Evolutionary conservation across 2,113 vertebrate species (phyloP).

Genomic region (Hydrolagus affinis): DNA sequence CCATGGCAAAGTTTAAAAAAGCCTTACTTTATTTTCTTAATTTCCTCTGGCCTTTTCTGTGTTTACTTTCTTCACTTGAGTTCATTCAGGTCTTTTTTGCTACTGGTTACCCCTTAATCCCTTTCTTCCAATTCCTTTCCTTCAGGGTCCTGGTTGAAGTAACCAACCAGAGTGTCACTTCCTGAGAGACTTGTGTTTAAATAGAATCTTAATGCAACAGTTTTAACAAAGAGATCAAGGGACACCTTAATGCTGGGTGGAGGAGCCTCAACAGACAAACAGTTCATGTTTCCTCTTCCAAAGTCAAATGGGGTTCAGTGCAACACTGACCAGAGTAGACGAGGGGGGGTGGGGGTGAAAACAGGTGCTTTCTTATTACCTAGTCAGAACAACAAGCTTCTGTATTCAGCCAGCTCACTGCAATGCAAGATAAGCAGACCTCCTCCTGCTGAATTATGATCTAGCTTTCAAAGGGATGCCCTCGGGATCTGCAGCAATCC

Average conservation of each 20-base stretch:
- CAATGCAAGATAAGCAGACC: slow-evolving; percentile 52
- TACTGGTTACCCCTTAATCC: slow-evolving; percentile 23
- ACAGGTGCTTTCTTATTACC: slow-evolving; percentile 43
- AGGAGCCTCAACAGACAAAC: slow-evolving; percentile 15
- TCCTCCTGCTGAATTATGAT: slow-evolving; percentile 58
- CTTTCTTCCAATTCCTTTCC: not conserved
- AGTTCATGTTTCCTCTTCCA: slow-evolving; percentile 30
- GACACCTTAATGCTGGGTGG: slow-evolving; percentile 37
- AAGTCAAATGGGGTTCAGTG: slow-evolving; percentile 34
- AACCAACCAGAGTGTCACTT: slow-evolving; percentile 38
- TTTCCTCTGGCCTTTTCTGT: not conserved
- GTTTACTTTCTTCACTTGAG: slow-evolving; percentile 26
- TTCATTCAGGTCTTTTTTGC: not conserved
- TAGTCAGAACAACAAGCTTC: slow-evolving; percentile 42
- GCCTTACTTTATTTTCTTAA: not conserved
- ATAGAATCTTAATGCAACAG: slow-evolving; percentile 47
- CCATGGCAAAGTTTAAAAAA: not conserved
- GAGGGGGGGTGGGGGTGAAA: not conserved
- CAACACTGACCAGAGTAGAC: slow-evolving; percentile 29
- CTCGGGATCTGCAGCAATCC: slow-evolving; percentile 50
- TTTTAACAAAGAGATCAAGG: slow-evolving; percentile 53
- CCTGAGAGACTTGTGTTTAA: slow-evolving; percentile 41
- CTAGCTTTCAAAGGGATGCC: slow-evolving; percentile 52
- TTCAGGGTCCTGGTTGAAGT: slow-evolving; percentile 3
- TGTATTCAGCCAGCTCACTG: slow-evolving; percentile 45